These are phyloP conservation scores for Saxicola maurus DNA, from an alignment of 2,797 vertebrate genomes.

Conservation along the genomic window DNA sequence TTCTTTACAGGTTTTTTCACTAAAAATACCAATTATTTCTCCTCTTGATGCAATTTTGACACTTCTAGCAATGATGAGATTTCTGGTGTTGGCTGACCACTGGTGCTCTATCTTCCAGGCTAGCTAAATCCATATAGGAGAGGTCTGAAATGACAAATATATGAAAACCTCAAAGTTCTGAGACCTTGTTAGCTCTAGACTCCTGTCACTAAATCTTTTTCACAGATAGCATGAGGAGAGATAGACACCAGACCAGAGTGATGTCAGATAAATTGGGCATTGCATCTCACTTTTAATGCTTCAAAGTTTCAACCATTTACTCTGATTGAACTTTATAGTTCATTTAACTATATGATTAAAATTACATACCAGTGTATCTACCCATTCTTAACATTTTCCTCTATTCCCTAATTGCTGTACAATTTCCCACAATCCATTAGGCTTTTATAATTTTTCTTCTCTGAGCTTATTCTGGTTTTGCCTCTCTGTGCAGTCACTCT, in stretches of 20 bases:
- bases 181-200: not conserved
- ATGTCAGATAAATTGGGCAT: not conserved
- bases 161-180: not conserved
- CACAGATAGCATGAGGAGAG: not conserved
- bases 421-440: not conserved
- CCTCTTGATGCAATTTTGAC: not conserved
- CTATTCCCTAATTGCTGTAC: not conserved
- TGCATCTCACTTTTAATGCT: not conserved
- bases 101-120: not conserved
- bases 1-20: not conserved
- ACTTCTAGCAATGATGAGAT: not conserved
- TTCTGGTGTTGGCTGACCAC: not conserved
- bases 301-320: not conserved
- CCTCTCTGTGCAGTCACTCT: not conserved
- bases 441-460: not conserved
- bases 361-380: not conserved
- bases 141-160: not conserved
- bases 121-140: not conserved
- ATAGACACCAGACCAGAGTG: not conserved
- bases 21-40: not conserved
- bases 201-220: not conserved
- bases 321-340: not conserved
- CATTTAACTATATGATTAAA: not conserved
- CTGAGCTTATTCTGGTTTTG: not conserved
- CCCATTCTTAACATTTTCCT: not conserved